These are phyloP conservation scores for Hippocampus abdominalis DNA, from an alignment of 2,113 vertebrate genomes.

Conservation along the genomic window DNA sequence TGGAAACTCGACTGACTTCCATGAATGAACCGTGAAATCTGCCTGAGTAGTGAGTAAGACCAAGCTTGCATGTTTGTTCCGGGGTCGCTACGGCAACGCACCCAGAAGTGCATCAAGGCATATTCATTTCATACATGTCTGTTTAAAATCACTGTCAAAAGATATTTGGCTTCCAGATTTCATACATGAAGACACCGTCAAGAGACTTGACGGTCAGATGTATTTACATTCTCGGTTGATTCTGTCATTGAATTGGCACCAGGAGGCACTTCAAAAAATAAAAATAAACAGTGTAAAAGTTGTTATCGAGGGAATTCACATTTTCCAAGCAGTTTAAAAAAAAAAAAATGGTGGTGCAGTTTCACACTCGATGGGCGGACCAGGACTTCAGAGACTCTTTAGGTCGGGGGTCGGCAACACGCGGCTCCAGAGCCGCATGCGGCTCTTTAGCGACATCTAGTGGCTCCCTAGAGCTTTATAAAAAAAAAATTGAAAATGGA, in stretches of 20 bases:
- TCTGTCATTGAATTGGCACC: slow-evolving; percentile 11
- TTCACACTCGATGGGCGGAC: too few relatives aligned
- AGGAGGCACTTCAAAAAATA: neutral
- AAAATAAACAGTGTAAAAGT: slow-evolving; percentile 19
- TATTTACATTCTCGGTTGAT: neutral
- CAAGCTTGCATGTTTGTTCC: slow-evolving; percentile 41
- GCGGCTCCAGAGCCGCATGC: too few relatives aligned
- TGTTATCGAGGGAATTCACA: neutral
- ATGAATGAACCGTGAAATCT: slow-evolving; percentile 21
- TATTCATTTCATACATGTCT: slow-evolving; percentile 43
- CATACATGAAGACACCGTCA: slow-evolving; percentile 7
- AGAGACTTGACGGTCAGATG: slow-evolving; percentile 7
- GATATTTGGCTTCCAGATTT: slow-evolving; percentile 22
- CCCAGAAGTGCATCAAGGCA: slow-evolving; percentile 28
- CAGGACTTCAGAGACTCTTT: too few relatives aligned
- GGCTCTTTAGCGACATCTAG: too few relatives aligned
- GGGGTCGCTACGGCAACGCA: slow-evolving; percentile 49
- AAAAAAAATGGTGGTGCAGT: too few relatives aligned
- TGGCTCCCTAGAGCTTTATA: too few relatives aligned
- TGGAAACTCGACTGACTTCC: slow-evolving; percentile 28
- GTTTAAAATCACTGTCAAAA: slow-evolving; percentile 52
- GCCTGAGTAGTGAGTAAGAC: slow-evolving; percentile 19
- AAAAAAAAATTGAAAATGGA: too few relatives aligned
- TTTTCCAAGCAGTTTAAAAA: too few relatives aligned
- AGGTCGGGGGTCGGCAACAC: too few relatives aligned